Conservation (phyloP, 1,140 invertebrate genomes). For the Procambarus clarkii region DNA sequence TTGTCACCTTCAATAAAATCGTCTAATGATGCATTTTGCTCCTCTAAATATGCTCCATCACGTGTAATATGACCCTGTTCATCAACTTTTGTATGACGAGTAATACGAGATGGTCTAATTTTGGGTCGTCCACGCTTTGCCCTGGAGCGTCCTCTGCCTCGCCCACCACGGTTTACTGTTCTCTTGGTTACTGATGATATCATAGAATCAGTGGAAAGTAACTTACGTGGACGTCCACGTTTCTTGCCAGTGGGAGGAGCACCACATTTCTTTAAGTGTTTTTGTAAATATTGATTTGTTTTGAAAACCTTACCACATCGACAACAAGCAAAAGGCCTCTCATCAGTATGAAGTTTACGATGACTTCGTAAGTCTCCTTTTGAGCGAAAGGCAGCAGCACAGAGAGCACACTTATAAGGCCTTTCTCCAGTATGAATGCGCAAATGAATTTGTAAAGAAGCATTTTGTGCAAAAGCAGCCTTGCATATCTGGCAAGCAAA, state of each 20-base stretch:
- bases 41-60: constrained; percentile 33
- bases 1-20: constrained; percentile 5
- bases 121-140: constrained; percentile 34
- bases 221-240: constrained; percentile 63
- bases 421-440: constrained; percentile 71
- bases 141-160: constrained; percentile 22
- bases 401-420: constrained; percentile 68
- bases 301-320: constrained; percentile 70
- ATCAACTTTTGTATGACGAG: constrained; percentile 55
- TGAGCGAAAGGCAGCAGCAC: constrained; percentile 68
- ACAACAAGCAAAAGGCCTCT: constrained; percentile 62
- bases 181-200: constrained; percentile 52
- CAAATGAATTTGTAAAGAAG: constrained; percentile 67
- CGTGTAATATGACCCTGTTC: constrained; percentile 47
- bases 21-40: neutral
- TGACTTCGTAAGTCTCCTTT: constrained; percentile 70
- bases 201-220: constrained; percentile 49
- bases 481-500: constrained; percentile 73
- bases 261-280: constrained; percentile 71
- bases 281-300: constrained; percentile 72
- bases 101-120: constrained; percentile 42
- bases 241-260: constrained; percentile 68
- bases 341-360: constrained; percentile 68
- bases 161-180: constrained; percentile 5
- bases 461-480: constrained; percentile 69